phyloP scores from a whole-genome alignment of 2,797 vertebrate species.

The Coregonus suidteri region DNA sequence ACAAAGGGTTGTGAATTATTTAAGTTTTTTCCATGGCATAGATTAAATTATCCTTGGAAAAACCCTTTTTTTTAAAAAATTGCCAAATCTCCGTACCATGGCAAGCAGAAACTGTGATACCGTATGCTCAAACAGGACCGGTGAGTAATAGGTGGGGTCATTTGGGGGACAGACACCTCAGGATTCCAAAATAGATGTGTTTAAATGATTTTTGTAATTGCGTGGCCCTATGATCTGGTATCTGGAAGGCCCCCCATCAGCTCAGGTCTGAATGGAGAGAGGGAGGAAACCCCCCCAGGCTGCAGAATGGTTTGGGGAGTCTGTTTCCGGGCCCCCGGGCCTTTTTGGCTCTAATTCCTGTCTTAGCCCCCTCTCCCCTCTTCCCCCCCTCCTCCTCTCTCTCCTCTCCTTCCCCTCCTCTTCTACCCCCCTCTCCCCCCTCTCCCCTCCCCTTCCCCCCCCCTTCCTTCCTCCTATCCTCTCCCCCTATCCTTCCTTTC shows the following conservation, averaged over 20 bases:
- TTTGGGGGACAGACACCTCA: not conserved
- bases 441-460: too few species aligned
- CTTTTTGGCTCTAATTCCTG: slow-evolving; percentile 21
- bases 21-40: too few species aligned
- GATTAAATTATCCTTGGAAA: not conserved
- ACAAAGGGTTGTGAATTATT: too few species aligned
- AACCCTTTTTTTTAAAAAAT: not conserved
- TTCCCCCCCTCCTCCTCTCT: slow-evolving; percentile 17
- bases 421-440: too few species aligned
- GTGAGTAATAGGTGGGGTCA: not conserved
- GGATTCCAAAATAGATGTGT: too few species aligned
- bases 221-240: too few species aligned
- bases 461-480: too few species aligned
- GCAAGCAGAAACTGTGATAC: slow-evolving; percentile 16
- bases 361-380: too few species aligned
- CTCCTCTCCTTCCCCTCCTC: slow-evolving; percentile 8
- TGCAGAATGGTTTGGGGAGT: slow-evolving; percentile 48
- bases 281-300: slow-evolving; percentile 49
- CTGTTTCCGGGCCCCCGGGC: slow-evolving; percentile 38
- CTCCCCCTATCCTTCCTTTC: too few species aligned
- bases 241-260: not conserved
- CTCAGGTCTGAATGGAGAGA: slow-evolving; percentile 7
- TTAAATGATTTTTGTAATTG: too few species aligned
- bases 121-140: not conserved
- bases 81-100: slow-evolving; percentile 33